phyloP scores from a whole-genome alignment of 2,888 invertebrate genomes.

The Trichogramma evanescens region DNA sequence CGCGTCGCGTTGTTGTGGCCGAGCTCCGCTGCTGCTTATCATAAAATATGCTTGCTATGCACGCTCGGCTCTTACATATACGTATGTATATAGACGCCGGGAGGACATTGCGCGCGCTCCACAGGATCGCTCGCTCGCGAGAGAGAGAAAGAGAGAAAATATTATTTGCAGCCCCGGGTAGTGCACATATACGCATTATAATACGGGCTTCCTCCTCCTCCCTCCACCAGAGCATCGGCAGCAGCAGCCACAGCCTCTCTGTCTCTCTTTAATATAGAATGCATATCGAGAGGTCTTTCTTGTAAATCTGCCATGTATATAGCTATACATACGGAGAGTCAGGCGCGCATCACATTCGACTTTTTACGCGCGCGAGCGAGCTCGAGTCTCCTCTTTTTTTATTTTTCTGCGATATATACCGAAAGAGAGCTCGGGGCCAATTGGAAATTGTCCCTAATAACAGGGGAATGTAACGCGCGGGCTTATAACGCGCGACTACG shows the following conservation, averaged over 20 bases:
- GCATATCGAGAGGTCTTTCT: no score
- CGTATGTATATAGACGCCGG: conserved; percentile 3
- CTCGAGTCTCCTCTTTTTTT: conserved; percentile 18
- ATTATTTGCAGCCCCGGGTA: conserved; percentile 33
- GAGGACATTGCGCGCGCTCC: conserved; percentile 16
- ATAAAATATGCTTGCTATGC: conserved; percentile 41
- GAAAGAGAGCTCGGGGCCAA: conserved; percentile 37
- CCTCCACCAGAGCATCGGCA: not conserved
- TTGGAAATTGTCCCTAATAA: conserved; percentile 49
- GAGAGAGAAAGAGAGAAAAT: not conserved
- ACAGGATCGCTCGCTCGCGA: not conserved
- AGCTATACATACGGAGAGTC: no score
- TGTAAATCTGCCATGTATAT: no score
- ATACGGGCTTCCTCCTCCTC: conserved; percentile 13
- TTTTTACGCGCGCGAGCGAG: no score
- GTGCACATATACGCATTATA: conserved; percentile 29
- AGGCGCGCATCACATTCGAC: no score
- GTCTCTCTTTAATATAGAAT: conserved; percentile 12
- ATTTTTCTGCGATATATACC: conserved; percentile 23
- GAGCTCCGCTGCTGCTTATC: conserved; percentile 40
- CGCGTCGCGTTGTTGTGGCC: no score
- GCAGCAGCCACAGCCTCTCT: conserved; percentile 18
- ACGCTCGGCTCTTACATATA: conserved; percentile 5
- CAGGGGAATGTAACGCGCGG: conserved; percentile 37
- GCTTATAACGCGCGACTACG: not conserved